phyloP scores from a whole-genome alignment of 2,888 invertebrate genomes.

The Melipona beecheii region DNA sequence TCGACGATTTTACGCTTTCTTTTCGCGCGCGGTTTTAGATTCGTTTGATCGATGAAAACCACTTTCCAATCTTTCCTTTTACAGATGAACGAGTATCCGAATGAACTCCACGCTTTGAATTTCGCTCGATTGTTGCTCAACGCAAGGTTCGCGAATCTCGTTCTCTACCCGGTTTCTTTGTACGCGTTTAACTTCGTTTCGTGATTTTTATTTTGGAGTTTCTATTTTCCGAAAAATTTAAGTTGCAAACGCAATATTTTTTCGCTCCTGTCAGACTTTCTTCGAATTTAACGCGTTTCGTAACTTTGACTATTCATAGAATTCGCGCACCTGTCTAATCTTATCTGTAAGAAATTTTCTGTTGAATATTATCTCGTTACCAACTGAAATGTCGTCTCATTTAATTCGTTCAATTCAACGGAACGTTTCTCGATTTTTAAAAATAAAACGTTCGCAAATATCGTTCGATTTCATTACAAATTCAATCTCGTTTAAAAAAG shows the following conservation, averaged over 20 bases:
- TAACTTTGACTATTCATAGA: background rate
- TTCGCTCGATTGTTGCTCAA: background rate
- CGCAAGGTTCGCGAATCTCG: background rate
- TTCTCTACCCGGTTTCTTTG: background rate
- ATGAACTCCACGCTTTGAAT: background rate
- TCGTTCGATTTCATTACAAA: too few species aligned
- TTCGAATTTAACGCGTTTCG: too few species aligned
- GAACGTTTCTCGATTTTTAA: background rate
- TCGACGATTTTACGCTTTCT: constrained; percentile 23
- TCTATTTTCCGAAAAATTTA: background rate
- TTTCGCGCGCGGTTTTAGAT: background rate
- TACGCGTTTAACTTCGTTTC: too few species aligned
- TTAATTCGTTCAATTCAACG: background rate
- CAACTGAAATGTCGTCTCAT: too few species aligned
- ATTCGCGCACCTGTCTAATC: background rate
- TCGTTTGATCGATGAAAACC: constrained; percentile 18
- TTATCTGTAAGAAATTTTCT: background rate
- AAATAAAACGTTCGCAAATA: too few species aligned
- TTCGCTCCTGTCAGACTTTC: fast-evolving
- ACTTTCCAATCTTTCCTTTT: constrained; percentile 28
- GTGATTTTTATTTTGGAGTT: background rate
- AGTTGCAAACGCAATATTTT: background rate
- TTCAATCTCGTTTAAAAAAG: too few species aligned
- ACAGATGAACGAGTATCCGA: background rate
- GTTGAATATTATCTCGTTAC: too few species aligned